Evolutionary conservation across 2,888 invertebrate genomes (phyloP), one percentile per base, ranked within the genome.

Genomic region (Actias luna): DNA sequence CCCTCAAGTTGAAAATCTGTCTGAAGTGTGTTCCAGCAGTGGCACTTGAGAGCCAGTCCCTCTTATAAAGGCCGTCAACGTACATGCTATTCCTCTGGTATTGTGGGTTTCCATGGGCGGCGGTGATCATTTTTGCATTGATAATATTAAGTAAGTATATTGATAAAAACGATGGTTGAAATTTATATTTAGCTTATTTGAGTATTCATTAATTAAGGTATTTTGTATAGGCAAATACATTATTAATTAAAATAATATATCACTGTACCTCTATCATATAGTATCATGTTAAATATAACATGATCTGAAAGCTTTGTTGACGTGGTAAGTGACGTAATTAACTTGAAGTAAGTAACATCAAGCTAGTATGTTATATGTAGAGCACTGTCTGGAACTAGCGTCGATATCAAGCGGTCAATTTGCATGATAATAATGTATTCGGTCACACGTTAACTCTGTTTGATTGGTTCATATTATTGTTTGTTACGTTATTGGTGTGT

Each of bases 351-450:
- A 55, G 8, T 29, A 55, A 55, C 29, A 55, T n/a, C 16, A 55
- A 16, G 27, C 52, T 16, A 2, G 29, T 5, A 29, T n/a, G 29
- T 29, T 55, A 55, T n/a, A 16, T 29, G 55, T n/a, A 55, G 29
- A 14, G 29, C 29, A 29, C 29, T 29, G 55, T 29, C n/a, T 55
- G 55, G 55, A n/a, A 16, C 29, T 55, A n/a, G 8, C 29, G 27
- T 29, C 29, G 55, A 55, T n/a, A n/a, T 29, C n/a, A 29, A 55
- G 8, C n/a, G 29, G n/a, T 55, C 29, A 27, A 55, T 55, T 55
- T 55, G 55, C 55, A 55, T 55, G 55, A 55, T 55, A 55, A 55
- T 29, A 16, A n/a, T 29, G 29, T 29, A n/a, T 29, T 55, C 14
- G 16, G 29, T 55, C 2, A 55, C 55, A 55, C 29, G 29, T 29